phyloP scores from a whole-genome alignment of 2,113 vertebrate genomes.

The Megaptera novaeangliae region DNA sequence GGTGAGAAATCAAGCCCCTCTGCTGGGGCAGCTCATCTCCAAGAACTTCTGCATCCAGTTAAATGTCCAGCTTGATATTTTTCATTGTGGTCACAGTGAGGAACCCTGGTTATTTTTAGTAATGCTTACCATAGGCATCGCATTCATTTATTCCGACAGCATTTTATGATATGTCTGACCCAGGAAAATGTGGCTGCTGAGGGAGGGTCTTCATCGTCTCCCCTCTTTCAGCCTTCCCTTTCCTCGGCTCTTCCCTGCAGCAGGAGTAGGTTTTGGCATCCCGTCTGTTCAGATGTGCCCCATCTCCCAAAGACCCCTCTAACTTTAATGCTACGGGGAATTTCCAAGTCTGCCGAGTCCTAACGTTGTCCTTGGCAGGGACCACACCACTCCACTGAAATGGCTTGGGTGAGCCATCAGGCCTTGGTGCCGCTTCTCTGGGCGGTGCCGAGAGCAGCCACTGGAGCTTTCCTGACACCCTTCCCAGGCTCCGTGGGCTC shows the following conservation, averaged over 20 bases:
- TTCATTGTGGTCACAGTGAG: constrained; percentile 52
- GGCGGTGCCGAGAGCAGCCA: not conserved
- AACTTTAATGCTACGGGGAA: constrained; percentile 71
- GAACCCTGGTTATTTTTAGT: constrained; percentile 64
- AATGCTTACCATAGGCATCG: constrained; percentile 57
- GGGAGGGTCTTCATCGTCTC: constrained; percentile 58
- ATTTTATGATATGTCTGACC: constrained; percentile 78
- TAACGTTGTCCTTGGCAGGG: constrained; percentile 78
- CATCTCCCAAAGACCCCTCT: constrained; percentile 74
- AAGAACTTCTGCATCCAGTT: constrained; percentile 48
- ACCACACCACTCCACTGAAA: constrained; percentile 62
- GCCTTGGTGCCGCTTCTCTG: constrained; percentile 41
- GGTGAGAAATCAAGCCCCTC: not conserved
- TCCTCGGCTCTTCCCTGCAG: constrained; percentile 69
- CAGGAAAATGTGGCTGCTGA: constrained; percentile 74
- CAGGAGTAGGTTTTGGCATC: constrained; percentile 71
- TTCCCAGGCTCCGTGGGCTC: constrained; percentile 48
- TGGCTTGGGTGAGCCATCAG: constrained; percentile 68
- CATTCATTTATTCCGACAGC: constrained; percentile 62
- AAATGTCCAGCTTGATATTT: constrained; percentile 14
- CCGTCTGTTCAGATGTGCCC: constrained; percentile 75
- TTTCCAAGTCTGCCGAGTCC: constrained; percentile 78
- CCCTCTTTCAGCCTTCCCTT: constrained; percentile 67
- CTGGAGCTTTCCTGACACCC: constrained; percentile 65
- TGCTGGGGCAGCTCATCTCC: not conserved